A percentile compares a stretch with the other conserved stretches of the same genome.
phyloP scores from a whole-genome alignment of 1,140 invertebrate genomes.

The Drosophila kurseongensis region DNA sequence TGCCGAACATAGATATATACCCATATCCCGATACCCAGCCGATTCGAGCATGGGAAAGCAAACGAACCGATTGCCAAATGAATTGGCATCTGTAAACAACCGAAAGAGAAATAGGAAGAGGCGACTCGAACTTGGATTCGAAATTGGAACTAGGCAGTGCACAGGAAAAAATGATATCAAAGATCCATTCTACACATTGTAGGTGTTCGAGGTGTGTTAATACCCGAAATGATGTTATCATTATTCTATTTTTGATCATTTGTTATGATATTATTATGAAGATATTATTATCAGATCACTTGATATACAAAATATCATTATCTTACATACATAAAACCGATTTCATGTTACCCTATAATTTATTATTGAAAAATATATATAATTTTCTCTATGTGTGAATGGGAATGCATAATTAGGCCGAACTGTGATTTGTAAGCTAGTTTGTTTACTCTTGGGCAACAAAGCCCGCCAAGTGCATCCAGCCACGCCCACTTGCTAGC shows the following conservation, averaged over 20 bases:
- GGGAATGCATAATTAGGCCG: conserved; percentile 44
- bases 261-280: too few relatives aligned
- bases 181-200: too few relatives aligned
- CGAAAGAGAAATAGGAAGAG: conserved; percentile 24
- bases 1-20: conserved; percentile 4
- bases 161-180: conserved; percentile 7
- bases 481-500: conserved; percentile 17
- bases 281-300: too few relatives aligned
- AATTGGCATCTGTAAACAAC: conserved; percentile 56
- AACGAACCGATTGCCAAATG: conserved; percentile 64
- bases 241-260: too few relatives aligned
- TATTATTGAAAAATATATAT: not conserved
- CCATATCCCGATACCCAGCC: conserved; percentile 21
- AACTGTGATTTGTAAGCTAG: conserved; percentile 38
- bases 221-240: too few relatives aligned
- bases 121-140: conserved; percentile 19
- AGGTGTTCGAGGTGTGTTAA: too few relatives aligned
- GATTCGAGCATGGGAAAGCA: conserved; percentile 42
- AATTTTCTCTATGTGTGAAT: conserved; percentile 8
- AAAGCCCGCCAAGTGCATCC: conserved; percentile 24
- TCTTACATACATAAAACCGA: too few relatives aligned
- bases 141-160: conserved; percentile 18
- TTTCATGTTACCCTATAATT: too few relatives aligned
- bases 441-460: conserved; percentile 29
- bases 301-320: too few relatives aligned